Evolutionary conservation across 2,888 invertebrate species (phyloP).

Genomic region (Melinaea marsaeus): DNA sequence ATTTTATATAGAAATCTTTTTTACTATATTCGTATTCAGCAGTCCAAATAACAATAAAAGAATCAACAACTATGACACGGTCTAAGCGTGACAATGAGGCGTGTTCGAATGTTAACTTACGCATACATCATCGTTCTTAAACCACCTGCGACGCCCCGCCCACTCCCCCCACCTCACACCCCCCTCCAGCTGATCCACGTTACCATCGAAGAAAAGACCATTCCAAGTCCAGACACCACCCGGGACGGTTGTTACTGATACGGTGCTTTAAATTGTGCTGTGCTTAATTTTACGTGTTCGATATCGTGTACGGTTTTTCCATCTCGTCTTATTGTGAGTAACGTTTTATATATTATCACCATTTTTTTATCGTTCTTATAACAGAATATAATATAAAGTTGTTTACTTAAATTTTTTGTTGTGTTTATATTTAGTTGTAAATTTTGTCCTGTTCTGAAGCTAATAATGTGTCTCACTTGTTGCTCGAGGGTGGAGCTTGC

Average conservation of each 20-base stretch:
- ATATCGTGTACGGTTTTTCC: conserved; percentile 18
- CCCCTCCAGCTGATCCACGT: conserved; percentile 46
- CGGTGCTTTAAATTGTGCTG: conserved; percentile 58
- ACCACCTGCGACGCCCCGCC: conserved; percentile 72
- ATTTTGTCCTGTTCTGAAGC: not conserved
- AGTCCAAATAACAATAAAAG: conserved; percentile 59
- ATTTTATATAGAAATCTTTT: no score
- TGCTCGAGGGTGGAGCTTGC: conserved; percentile 58
- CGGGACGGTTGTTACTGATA: conserved; percentile 49
- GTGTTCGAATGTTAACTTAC: conserved; percentile 72
- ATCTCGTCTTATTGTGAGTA: not conserved
- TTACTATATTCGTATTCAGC: conserved; percentile 14
- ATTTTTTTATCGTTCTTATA: no score
- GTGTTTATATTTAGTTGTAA: not conserved
- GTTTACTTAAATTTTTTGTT: not conserved
- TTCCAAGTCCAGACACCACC: conserved; percentile 60
- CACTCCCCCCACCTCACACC: conserved; percentile 37
- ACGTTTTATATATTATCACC: not conserved
- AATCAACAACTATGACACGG: conserved; percentile 40
- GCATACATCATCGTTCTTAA: conserved; percentile 71
- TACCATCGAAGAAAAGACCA: conserved; percentile 50
- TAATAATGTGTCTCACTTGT: conserved; percentile 47
- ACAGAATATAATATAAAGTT: not conserved
- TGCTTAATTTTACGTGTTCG: conserved; percentile 55
- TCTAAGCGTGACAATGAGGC: conserved; percentile 67